Evolutionary conservation across 2,888 invertebrate genomes (phyloP).

Genomic region (Dascillus cervinus): DNA sequence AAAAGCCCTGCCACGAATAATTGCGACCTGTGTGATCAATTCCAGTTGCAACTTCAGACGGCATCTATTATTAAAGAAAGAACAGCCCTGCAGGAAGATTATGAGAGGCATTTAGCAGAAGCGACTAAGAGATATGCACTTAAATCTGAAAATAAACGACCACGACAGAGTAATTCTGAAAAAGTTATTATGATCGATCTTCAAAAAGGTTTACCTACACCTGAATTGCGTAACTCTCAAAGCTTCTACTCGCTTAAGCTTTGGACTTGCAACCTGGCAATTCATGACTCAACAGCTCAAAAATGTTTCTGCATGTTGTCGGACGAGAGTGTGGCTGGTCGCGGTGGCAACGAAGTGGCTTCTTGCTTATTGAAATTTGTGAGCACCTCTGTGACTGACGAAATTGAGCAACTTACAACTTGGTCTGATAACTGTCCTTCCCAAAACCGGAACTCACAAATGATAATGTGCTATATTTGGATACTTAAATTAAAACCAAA

Average conservation of each 20-base stretch:
- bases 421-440: constrained; percentile 12
- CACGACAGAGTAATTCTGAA: constrained; percentile 3
- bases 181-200: constrained; percentile 15
- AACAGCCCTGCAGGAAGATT: constrained; percentile 4
- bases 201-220: constrained; percentile 18
- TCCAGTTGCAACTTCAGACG: too few species aligned
- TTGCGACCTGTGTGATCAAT: constrained; percentile 1
- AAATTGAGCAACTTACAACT: constrained; percentile 6
- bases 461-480: constrained; percentile 9
- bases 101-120: constrained; percentile 10
- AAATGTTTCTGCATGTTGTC: constrained; percentile 13
- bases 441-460: constrained; percentile 15
- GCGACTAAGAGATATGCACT: constrained; percentile 13
- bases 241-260: constrained; percentile 20
- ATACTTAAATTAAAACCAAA: constrained; percentile 5
- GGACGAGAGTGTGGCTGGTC: constrained; percentile 17
- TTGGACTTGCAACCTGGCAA: constrained; percentile 18
- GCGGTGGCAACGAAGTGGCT: constrained; percentile 19
- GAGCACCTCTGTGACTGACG: constrained; percentile 4
- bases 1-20: neutral
- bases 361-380: constrained; percentile 17
- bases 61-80: too few species aligned
- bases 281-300: constrained; percentile 13
- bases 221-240: constrained; percentile 13
- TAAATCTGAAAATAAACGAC: constrained; percentile 7